Percentiles rank a stretch among this genome's conserved stretches.
Conservation (phyloP, 2,888 invertebrate genomes). For the Andrena chrysosceles region DNA sequence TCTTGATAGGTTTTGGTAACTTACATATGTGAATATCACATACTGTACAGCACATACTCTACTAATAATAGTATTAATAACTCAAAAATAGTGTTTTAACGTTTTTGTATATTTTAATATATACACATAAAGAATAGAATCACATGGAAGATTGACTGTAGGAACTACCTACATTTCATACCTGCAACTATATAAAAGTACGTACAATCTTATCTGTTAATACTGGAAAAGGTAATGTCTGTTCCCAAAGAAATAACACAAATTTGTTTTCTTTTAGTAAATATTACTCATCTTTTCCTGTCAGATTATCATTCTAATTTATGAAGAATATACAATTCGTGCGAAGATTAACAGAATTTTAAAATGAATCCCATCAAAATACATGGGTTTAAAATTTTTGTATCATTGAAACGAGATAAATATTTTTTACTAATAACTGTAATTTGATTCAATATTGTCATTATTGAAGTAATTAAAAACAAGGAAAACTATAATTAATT, state of each 20-base stretch:
- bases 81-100: slow-evolving; percentile 22
- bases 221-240: slow-evolving; percentile 5
- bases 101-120: slow-evolving; percentile 35
- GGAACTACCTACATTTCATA: slow-evolving; percentile 13
- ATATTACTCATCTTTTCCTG: neutral
- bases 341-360: slow-evolving; percentile 4
- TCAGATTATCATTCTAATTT: slow-evolving; percentile 15
- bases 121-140: neutral
- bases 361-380: slow-evolving; percentile 1
- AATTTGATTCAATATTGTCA: slow-evolving; percentile 25
- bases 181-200: neutral
- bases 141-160: neutral
- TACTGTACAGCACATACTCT: slow-evolving; percentile 13
- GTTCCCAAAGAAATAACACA: slow-evolving; percentile 17
- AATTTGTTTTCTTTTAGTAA: slow-evolving; percentile 5
- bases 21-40: slow-evolving; percentile 29
- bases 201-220: slow-evolving; percentile 21
- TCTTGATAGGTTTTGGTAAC: slow-evolving; percentile 37
- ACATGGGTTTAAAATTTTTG: slow-evolving; percentile 38
- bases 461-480: slow-evolving; percentile 13
- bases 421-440: slow-evolving; percentile 20
- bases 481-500: slow-evolving; percentile 28
- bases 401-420: slow-evolving; percentile 13
- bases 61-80: slow-evolving; percentile 11
- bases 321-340: slow-evolving; percentile 16